Base-by-base conservation (phyloP, 1,140 invertebrate species). In the Pogonomyrmex barbatus region DNA sequence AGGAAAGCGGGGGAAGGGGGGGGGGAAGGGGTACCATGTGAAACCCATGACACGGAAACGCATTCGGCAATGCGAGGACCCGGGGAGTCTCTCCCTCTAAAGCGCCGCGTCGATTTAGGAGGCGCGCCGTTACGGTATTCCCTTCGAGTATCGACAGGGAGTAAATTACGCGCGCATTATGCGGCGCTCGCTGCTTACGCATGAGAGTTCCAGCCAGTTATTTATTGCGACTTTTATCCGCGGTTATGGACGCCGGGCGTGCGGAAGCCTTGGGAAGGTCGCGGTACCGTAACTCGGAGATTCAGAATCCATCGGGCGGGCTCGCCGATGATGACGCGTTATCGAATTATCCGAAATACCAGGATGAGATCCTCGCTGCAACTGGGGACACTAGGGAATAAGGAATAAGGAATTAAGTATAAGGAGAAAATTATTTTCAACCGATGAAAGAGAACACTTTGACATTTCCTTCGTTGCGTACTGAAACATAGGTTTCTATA, bases 131-230 rank as follows among this genome's bases (percentile, higher is more conserved):
- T 63, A 84, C 70, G n/a, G 33, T 33, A 42, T 52, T 75, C 68
- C 45, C 9, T 30, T 50, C 2, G 58, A 50, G 50, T 73, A 89
- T 89, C 87, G 87, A 71, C 60, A 88, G 67, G 65, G 79, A 78
- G 73, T 89, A 85, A 89, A 89, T 89, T 88, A 89, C 88, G 81
- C 81, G 36, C 47, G 87, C 87, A 89, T 89, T 89, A 89, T 78
- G 54, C 62, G 24, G 17, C 56, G 24, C 42, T 45, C 56, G 87
- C 54, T 77, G 86, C 82, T 82, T 88, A 84, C 68, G 76, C 56
- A 62, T 56, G 70, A 60, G 60, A 81, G 33, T 12, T 39, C n/a
- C 47, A 56, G 65, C 39, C 56, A 5, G 47, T 88, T 88, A 89
- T 89, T 88, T 89, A 89, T 85, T 73, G 87, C 81, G 50, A 88